Evolutionary conservation across 2,113 vertebrate genomes (phyloP).

Genomic region (Crypturellus undulatus): DNA sequence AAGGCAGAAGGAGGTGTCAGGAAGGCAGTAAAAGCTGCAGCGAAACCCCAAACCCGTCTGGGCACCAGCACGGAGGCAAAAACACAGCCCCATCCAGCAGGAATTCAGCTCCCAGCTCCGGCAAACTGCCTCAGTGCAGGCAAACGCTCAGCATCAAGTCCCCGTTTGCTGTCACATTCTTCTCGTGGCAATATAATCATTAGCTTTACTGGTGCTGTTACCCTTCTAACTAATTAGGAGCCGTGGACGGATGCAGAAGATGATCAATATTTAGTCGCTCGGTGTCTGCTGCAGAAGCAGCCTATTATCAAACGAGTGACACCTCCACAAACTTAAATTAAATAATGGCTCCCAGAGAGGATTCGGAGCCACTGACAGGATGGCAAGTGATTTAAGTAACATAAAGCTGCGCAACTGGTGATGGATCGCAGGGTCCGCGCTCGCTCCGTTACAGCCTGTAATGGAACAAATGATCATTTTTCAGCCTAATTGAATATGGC

Average conservation of each 20-base stretch:
- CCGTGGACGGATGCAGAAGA: conserved; percentile 44
- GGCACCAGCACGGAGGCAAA: neutral
- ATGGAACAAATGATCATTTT: conserved; percentile 66
- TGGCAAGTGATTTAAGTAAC: conserved; percentile 12
- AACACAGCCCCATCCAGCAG: neutral
- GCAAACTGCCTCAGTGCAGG: neutral
- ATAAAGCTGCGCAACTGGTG: conserved; percentile 22
- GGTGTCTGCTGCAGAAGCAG: neutral
- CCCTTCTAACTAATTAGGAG: conserved; percentile 47
- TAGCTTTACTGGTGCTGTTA: conserved; percentile 6
- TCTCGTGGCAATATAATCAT: neutral
- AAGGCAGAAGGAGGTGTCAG: neutral
- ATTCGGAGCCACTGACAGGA: neutral
- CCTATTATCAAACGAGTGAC: conserved; percentile 59
- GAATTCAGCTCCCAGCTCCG: accelerated
- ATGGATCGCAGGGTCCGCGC: neutral
- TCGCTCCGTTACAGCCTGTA: neutral
- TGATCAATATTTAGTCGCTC: conserved; percentile 53
- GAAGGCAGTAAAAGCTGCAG: neutral
- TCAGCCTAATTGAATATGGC: conserved; percentile 71
- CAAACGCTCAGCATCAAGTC: neutral
- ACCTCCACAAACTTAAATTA: conserved; percentile 55
- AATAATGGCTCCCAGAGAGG: conserved; percentile 52
- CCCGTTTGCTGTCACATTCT: neutral
- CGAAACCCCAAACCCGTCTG: neutral